Evolutionary conservation across 2,113 vertebrate genomes (phyloP).

Genomic region (Bubalus kerabau): DNA sequence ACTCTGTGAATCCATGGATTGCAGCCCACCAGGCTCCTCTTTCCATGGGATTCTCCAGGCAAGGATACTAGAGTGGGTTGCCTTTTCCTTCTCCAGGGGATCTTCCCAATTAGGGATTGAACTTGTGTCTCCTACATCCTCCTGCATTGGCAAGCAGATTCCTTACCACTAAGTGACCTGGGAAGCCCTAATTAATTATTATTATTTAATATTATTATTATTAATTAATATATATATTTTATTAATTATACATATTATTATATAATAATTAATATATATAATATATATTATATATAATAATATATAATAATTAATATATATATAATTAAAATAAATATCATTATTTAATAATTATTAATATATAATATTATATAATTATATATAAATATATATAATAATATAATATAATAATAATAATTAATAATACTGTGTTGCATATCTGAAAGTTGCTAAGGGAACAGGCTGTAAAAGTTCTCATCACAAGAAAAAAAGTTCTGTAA

Average conservation of each 20-base stretch:
- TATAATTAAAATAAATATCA: too few relatives aligned
- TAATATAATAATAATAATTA: neutral
- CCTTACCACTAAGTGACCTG: accelerated
- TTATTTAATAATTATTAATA: too few relatives aligned
- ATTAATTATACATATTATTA: too few relatives aligned
- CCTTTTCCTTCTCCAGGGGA: neutral
- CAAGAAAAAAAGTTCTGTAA: neutral
- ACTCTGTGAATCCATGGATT: neutral
- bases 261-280: too few relatives aligned
- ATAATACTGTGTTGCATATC: neutral
- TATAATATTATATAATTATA: too few relatives aligned
- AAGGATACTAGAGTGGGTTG: neutral
- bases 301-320: too few relatives aligned
- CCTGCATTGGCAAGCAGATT: neutral
- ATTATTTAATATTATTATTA: neutral
- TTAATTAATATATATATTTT: too few relatives aligned
- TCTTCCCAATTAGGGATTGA: neutral
- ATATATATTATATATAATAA: too few relatives aligned
- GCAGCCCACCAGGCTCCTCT: neutral
- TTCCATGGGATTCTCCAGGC: neutral
- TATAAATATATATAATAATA: too few relatives aligned
- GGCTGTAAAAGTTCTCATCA: neutral
- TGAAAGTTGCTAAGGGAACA: neutral
- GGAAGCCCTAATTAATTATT: neutral
- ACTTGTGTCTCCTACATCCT: neutral